phyloP scores from a whole-genome alignment of 2,888 invertebrate species.

The Aleiodes testaceus region DNA sequence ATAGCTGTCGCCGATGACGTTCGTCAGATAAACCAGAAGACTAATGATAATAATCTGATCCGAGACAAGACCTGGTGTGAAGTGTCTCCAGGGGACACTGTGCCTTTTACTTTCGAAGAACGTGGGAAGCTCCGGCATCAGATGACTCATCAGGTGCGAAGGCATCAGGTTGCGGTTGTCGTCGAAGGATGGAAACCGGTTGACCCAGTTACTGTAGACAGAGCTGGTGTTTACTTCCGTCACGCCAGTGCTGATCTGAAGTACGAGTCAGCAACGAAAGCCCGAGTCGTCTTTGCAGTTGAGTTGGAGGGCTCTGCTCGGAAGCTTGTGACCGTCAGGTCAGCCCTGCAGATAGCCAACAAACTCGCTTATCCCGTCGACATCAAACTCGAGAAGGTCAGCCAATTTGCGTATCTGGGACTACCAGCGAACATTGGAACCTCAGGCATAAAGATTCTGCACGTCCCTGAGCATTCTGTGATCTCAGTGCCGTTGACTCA shows the following conservation, averaged over 20 bases:
- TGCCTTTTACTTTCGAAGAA: constrained; percentile 90
- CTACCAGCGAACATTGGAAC: not conserved
- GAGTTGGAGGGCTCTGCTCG: constrained; percentile 94
- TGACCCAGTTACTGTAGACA: constrained; percentile 94
- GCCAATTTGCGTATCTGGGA: constrained; percentile 65
- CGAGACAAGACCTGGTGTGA: constrained; percentile 79
- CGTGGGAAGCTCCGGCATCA: constrained; percentile 82
- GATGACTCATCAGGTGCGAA: constrained; percentile 84
- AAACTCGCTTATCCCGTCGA: constrained; percentile 82
- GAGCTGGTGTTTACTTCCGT: constrained; percentile 95
- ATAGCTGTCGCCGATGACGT: constrained; percentile 80
- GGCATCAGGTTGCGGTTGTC: constrained; percentile 91
- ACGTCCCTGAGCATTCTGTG: constrained; percentile 75
- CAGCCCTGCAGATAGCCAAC: constrained; percentile 89
- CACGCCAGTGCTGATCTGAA: constrained; percentile 73
- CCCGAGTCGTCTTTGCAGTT: constrained; percentile 93
- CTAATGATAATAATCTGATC: constrained; percentile 71
- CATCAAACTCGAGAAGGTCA: constrained; percentile 80
- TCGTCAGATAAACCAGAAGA: constrained; percentile 55
- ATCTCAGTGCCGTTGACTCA: constrained; percentile 86
- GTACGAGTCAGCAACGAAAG: constrained; percentile 69
- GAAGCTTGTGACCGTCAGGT: constrained; percentile 93
- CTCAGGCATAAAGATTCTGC: constrained; percentile 57
- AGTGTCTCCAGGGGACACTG: constrained; percentile 83
- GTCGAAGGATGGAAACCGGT: constrained; percentile 93